Evolutionary conservation across 2,797 vertebrate genomes (phyloP).

Genomic region (Phoebastria nigripes): DNA sequence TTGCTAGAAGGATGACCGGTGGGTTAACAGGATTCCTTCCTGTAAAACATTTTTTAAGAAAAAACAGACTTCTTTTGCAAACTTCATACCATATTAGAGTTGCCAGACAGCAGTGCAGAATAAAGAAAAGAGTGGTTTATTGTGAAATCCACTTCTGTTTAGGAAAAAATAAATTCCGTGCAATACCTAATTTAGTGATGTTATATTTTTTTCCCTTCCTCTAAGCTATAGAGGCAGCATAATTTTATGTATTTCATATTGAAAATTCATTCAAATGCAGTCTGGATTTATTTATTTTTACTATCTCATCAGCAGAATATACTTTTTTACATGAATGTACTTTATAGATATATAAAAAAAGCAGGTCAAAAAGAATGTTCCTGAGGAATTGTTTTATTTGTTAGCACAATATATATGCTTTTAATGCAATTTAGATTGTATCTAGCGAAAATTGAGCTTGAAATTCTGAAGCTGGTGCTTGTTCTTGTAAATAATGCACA

Average conservation of each 20-base stretch:
- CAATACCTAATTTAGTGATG: neutral
- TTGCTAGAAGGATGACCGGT: neutral
- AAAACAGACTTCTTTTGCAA: neutral
- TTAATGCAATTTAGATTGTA: constrained; percentile 52
- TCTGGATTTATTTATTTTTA: constrained; percentile 53
- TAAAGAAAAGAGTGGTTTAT: neutral
- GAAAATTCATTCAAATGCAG: constrained; percentile 51
- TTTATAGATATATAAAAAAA: constrained; percentile 24
- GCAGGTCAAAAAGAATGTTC: constrained; percentile 24
- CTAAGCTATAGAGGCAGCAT: constrained; percentile 2
- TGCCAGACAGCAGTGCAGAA: neutral
- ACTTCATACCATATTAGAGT: neutral
- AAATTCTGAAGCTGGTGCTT: constrained; percentile 3
- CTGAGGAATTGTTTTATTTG: constrained; percentile 41
- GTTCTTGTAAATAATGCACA: constrained; percentile 51
- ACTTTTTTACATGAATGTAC: constrained; percentile 2
- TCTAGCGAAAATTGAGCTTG: neutral
- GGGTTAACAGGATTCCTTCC: constrained; percentile 7
- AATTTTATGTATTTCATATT: constrained; percentile 38
- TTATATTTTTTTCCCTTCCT: neutral
- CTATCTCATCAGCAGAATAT: constrained; percentile 42
- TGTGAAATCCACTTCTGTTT: constrained; percentile 13
- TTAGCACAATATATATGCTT: constrained; percentile 4
- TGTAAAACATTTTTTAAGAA: neutral
- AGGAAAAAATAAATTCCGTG: neutral